Evolutionary conservation across 2,888 invertebrate genomes (phyloP).

Genomic region (Rhogogaster chlorosoma): DNA sequence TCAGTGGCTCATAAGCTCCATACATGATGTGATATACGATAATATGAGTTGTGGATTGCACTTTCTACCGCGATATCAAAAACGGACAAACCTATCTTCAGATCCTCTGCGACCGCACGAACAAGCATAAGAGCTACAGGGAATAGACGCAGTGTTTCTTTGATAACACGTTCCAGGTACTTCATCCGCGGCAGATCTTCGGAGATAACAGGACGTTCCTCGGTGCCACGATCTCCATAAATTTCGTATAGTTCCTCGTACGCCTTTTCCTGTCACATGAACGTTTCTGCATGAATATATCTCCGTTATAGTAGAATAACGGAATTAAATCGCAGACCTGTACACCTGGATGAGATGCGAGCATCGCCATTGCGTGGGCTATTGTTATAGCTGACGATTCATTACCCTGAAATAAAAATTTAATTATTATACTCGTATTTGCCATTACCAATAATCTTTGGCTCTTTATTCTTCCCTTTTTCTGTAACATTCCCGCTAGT

Average conservation of each 20-base stretch:
- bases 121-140: slow-evolving; percentile 80
- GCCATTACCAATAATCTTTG: background rate
- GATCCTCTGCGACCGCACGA: slow-evolving; percentile 77
- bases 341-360: background rate
- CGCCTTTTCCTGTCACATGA: slow-evolving; percentile 69
- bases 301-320: background rate
- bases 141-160: slow-evolving; percentile 81
- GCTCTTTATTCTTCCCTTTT: background rate
- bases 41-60: too few species aligned
- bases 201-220: slow-evolving; percentile 71
- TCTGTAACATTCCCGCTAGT: background rate
- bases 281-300: background rate
- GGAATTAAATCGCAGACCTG: background rate
- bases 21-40: too few species aligned
- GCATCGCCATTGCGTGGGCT: background rate
- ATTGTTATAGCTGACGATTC: background rate
- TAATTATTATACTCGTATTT: background rate
- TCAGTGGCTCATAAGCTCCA: too few species aligned
- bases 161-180: slow-evolving; percentile 81
- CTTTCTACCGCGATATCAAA: background rate
- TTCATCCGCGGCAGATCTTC: slow-evolving; percentile 80
- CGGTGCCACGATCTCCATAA: slow-evolving; percentile 72
- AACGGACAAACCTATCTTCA: slow-evolving; percentile 72
- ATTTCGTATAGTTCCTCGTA: slow-evolving; percentile 77
- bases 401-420: background rate